A percentile compares a stretch with the other conserved stretches of the same genome.
phyloP scores from a whole-genome alignment of 1,140 invertebrate genomes.

The Euura saliciscinereae region DNA sequence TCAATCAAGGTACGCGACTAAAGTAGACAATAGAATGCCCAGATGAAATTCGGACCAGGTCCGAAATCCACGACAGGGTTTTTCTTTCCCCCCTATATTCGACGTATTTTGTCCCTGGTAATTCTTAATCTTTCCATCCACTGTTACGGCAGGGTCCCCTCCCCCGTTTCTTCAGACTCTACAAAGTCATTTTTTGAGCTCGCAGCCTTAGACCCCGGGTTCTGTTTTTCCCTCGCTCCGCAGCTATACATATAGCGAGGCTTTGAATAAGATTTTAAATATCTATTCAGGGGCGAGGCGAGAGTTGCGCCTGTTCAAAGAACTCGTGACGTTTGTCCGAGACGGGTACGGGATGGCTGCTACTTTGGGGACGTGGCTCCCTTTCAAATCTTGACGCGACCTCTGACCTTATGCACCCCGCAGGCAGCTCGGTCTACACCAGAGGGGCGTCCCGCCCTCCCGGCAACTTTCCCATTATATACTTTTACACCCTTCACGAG shows the following conservation, averaged over 20 bases:
- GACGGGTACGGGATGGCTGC: background rate
- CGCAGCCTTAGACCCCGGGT: no score
- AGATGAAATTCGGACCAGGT: no score
- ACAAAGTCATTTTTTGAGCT: no score
- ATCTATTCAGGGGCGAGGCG: background rate
- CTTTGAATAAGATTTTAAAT: conserved; percentile 1
- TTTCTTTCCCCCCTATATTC: no score
- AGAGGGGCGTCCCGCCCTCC: background rate
- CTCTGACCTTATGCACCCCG: background rate
- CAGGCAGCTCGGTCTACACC: background rate
- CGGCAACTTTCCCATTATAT: background rate
- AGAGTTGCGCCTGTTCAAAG: background rate
- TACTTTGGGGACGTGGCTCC: background rate
- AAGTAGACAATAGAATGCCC: no score
- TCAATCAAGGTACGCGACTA: no score
- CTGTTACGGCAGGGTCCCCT: no score
- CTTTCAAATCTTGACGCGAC: conserved; percentile 7
- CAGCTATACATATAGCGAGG: background rate
- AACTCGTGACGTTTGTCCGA: background rate
- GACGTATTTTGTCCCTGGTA: no score
- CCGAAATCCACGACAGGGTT: no score
- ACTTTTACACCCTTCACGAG: background rate
- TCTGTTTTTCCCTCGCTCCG: background rate
- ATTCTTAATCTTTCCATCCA: no score
- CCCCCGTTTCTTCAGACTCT: no score